Conservation (phyloP, 2,888 invertebrate species). For the Herminia tarsipennalis region DNA sequence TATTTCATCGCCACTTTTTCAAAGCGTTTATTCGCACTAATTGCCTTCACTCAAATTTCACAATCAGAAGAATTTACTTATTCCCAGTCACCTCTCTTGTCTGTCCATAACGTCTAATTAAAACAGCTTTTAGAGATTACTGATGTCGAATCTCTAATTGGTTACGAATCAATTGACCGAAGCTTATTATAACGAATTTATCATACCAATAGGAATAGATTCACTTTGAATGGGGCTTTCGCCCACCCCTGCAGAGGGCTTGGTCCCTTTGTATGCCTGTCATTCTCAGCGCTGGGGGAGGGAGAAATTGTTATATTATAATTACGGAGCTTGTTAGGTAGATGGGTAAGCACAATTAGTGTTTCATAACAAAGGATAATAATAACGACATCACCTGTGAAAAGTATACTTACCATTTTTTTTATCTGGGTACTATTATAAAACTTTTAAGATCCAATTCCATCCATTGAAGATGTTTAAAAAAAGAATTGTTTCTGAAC, state of each 20-base stretch:
- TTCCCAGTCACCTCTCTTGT: constrained; percentile 13
- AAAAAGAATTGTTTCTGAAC: too few species aligned
- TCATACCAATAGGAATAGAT: constrained; percentile 12
- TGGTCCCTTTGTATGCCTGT: constrained; percentile 7
- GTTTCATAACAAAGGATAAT: too few species aligned
- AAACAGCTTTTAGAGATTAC: constrained; percentile 18
- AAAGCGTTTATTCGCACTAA: constrained; percentile 22
- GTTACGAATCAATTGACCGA: constrained; percentile 19
- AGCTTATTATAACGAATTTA: constrained; percentile 10
- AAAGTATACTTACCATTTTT: too few species aligned
- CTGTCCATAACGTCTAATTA: constrained; percentile 16
- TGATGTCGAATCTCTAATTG: constrained; percentile 7
- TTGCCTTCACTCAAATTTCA: constrained; percentile 32
- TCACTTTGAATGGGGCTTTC: constrained; percentile 2
- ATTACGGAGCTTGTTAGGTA: constrained; percentile 5
- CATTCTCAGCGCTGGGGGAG: not conserved
- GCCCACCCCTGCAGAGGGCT: not conserved
- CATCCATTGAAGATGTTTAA: too few species aligned
- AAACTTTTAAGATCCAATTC: too few species aligned
- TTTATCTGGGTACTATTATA: too few species aligned
- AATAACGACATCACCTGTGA: too few species aligned
- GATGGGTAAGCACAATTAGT: not conserved
- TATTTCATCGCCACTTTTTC: constrained; percentile 4
- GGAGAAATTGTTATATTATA: not conserved
- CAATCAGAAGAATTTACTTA: constrained; percentile 19